phyloP scores from a whole-genome alignment of 2,113 vertebrate species.

The Rana temporaria region DNA sequence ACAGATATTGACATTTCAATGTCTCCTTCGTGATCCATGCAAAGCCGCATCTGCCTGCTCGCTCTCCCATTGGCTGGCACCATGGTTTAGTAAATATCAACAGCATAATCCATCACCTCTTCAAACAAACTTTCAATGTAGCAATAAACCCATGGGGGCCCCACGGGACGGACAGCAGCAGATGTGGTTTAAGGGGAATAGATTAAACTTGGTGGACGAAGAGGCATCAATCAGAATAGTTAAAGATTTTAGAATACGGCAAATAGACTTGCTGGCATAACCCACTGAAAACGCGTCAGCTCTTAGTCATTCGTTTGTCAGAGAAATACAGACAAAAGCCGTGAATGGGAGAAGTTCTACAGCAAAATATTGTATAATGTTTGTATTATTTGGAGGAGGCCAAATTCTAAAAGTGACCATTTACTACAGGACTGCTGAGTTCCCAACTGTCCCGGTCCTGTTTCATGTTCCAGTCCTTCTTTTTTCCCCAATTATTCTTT shows the following conservation, averaged over 20 bases:
- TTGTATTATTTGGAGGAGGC: no score
- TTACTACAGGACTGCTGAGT: no score
- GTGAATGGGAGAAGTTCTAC: no score
- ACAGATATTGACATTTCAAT: slow-evolving; percentile 53
- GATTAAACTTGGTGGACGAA: slow-evolving; percentile 35
- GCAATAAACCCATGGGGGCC: slow-evolving; percentile 3
- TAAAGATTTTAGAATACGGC: neutral
- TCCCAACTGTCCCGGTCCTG: no score
- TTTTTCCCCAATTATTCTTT: no score
- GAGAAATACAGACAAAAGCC: no score
- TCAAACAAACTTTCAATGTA: slow-evolving; percentile 45
- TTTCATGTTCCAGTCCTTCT: no score
- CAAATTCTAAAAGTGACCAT: no score
- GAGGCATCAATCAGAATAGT: slow-evolving; percentile 28
- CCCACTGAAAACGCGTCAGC: neutral
- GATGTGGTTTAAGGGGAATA: slow-evolving; percentile 3
- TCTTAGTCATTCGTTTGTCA: neutral
- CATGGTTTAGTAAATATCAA: slow-evolving; percentile 53
- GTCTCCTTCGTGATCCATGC: neutral
- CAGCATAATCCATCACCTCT: slow-evolving; percentile 54
- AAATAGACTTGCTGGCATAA: slow-evolving; percentile 25
- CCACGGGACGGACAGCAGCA: slow-evolving; percentile 11
- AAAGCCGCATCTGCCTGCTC: slow-evolving; percentile 13
- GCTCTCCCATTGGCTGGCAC: neutral
- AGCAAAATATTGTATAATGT: no score